Base-by-base conservation (phyloP, 2,797 vertebrate genomes). In the Sylvia borin region DNA sequence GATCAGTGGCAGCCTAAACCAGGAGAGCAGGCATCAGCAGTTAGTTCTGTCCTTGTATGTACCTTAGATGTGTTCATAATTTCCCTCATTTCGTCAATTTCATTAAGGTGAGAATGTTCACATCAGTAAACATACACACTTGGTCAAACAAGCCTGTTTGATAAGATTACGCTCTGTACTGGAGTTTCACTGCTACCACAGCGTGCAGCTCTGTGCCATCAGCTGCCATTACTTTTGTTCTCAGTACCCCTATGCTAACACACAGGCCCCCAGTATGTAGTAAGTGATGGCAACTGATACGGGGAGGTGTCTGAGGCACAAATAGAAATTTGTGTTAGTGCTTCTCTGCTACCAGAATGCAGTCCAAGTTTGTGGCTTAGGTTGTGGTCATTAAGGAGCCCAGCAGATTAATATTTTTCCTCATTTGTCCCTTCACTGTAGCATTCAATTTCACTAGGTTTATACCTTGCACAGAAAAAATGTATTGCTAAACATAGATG, bases 401-500 rank as follows among this genome's bases (percentile, higher is more conserved):
- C n/a, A 57, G 71, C 10, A 31, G 53, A 80, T 29, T 29, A 48
- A 13, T 76, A 13, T 29, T 40, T 48, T 95, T 75, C 29, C 31
- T 57, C 67, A 32, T 57, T 91, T 79, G 12, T 54, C 5, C 31
- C 19, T 93, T 77, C 32, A 29, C 14, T 54, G 32, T 54, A 62
- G 25, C 53, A 72, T 40, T 88, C 60, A 34, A 71, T 73, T 90
- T 71, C 1, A 0, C 47, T 67, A 64, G 29, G 48, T 31, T 68
- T 79, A 70, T 20, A 40, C n/a, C 16, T 76, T 66, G 72, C 20
- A 8, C 24, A 79, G 50, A 58, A 93, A 93, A 81, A 88, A 42
- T 1, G 2, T 7, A 71, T 29, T 20, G 24, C 61, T 81, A 54
- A 90, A 80, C 2, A 3, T 4, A 71, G 68, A 57, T 45, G 25